These are phyloP conservation scores for Gymnothorax reevesii DNA, from an alignment of 2,797 vertebrate genomes.

Conservation along the genomic window DNA sequence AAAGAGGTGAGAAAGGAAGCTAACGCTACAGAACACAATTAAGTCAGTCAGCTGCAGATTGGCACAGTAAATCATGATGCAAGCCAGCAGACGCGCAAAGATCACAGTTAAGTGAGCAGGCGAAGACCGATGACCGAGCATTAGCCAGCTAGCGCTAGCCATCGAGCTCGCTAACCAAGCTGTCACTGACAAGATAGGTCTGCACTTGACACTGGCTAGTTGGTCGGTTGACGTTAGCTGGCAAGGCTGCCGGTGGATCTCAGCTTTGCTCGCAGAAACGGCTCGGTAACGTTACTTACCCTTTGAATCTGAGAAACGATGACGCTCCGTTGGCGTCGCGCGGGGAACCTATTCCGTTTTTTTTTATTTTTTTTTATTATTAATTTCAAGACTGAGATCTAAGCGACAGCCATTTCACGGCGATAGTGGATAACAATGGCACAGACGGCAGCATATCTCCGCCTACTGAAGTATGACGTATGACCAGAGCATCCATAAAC, in stretches of 20 bases:
- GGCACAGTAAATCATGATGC: no score
- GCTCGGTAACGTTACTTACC: neutral
- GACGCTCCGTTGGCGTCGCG: neutral
- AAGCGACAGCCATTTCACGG: slow-evolving; percentile 15
- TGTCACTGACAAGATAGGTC: neutral
- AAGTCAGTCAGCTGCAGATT: no score
- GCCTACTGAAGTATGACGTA: slow-evolving; percentile 9
- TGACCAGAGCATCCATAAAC: neutral
- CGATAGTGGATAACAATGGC: neutral
- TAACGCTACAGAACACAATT: neutral
- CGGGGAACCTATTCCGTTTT: neutral
- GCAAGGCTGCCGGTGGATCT: neutral
- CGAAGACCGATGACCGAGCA: neutral
- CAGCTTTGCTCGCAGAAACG: neutral
- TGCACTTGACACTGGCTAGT: neutral
- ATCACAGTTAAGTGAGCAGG: no score
- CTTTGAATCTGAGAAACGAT: neutral
- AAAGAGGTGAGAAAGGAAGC: neutral
- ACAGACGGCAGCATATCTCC: neutral
- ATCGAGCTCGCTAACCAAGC: neutral
- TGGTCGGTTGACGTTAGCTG: neutral
- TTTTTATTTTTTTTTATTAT: neutral
- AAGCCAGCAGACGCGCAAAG: no score
- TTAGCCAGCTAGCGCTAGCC: neutral
- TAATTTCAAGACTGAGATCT: neutral